A percentile compares a stretch with the other conserved stretches of the same genome.
Conservation (phyloP, 2,113 vertebrate genomes). For the Coptodon bakossiorum region DNA sequence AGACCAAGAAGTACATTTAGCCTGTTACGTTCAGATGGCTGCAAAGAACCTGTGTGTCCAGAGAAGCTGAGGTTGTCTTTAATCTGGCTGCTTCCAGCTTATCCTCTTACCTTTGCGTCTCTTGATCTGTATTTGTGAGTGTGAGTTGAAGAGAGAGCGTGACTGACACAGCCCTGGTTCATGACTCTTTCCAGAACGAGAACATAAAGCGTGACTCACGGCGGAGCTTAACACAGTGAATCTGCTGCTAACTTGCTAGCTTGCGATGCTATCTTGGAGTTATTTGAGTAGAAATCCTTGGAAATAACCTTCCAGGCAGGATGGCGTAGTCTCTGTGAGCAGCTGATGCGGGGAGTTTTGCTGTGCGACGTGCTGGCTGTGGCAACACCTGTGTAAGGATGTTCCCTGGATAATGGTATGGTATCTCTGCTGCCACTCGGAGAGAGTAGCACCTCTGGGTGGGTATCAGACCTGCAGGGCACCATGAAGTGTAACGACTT, state of each 20-base stretch:
- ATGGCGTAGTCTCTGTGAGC: background rate
- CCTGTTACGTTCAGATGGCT: constrained; percentile 43
- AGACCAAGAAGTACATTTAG: constrained; percentile 39
- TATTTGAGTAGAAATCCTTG: background rate
- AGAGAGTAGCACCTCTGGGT: constrained; percentile 82
- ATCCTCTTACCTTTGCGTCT: constrained; percentile 81
- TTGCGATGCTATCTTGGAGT: background rate
- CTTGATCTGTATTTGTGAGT: background rate
- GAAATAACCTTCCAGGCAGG: background rate
- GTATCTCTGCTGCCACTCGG: constrained; percentile 80
- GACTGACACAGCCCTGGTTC: constrained; percentile 12
- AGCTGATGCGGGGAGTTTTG: background rate
- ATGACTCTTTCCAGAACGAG: constrained; percentile 14
- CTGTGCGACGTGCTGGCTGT: constrained; percentile 21
- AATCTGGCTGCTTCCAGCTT: constrained; percentile 75
- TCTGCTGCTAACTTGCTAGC: background rate
- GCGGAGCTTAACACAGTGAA: background rate
- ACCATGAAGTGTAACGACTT: background rate
- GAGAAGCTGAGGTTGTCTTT: constrained; percentile 56
- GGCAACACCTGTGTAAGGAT: constrained; percentile 53
- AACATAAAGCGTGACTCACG: constrained; percentile 24
- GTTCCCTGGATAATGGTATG: constrained; percentile 81
- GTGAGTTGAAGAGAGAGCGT: constrained; percentile 3
- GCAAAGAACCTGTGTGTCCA: constrained; percentile 26
- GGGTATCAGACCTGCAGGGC: constrained; percentile 53